phyloP scores from a whole-genome alignment of 2,888 invertebrate species.

The Epicampocera succincta region DNA sequence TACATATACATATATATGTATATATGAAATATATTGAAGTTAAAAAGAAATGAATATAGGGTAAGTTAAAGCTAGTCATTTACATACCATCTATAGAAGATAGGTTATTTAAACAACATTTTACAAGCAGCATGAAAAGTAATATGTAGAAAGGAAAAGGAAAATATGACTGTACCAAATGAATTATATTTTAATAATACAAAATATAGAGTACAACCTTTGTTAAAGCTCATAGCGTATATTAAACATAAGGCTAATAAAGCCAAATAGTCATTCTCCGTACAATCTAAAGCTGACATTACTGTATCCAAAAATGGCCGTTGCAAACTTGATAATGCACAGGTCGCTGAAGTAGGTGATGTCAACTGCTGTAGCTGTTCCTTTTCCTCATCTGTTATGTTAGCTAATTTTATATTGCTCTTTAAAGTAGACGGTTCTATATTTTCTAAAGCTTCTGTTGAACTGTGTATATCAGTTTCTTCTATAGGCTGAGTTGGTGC shows the following conservation, averaged over 20 bases:
- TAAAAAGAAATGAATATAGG: conserved; percentile 35
- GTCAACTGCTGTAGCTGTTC: conserved; percentile 83
- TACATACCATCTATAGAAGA: conserved; percentile 77
- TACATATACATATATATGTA: neutral
- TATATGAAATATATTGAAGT: conserved; percentile 12
- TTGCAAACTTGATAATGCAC: conserved; percentile 74
- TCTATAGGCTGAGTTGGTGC: conserved; percentile 65
- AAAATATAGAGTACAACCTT: conserved; percentile 84
- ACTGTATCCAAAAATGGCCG: conserved; percentile 93
- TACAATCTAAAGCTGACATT: conserved; percentile 92
- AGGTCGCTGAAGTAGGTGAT: conserved; percentile 61
- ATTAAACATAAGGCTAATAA: conserved; percentile 95
- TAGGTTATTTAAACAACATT: conserved; percentile 53
- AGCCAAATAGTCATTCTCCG: conserved; percentile 96
- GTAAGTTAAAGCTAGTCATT: conserved; percentile 56
- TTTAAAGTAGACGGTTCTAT: conserved; percentile 45
- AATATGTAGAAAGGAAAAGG: conserved; percentile 45
- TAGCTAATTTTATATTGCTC: conserved; percentile 82
- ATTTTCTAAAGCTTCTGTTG: conserved; percentile 69
- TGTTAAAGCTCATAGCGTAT: conserved; percentile 96
- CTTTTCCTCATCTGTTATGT: conserved; percentile 97
- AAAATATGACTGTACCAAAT: conserved; percentile 58
- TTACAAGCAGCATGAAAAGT: conserved; percentile 67
- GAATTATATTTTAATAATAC: conserved; percentile 70
- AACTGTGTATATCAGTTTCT: conserved; percentile 52